Percentiles rank a stretch among this genome's conserved stretches.
These are phyloP conservation scores for Drosophila mimetica DNA, from an alignment of 2,888 invertebrate species.

Conservation along the genomic window DNA sequence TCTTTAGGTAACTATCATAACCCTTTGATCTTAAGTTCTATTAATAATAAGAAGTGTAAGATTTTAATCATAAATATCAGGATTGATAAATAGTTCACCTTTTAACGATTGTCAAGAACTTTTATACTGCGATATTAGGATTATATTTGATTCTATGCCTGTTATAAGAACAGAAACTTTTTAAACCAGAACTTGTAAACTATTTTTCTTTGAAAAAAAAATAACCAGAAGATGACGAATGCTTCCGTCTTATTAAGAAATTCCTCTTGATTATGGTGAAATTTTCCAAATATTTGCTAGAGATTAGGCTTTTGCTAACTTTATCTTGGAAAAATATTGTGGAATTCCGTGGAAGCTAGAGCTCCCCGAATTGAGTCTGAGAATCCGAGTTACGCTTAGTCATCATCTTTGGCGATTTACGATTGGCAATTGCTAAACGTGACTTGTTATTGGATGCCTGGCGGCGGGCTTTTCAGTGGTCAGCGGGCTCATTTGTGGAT, in stretches of 20 bases:
- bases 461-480: constrained; percentile 37
- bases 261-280: neutral
- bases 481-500: constrained; percentile 25
- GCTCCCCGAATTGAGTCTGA: constrained; percentile 22
- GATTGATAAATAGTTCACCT: no score
- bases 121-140: no score
- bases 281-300: constrained; percentile 8
- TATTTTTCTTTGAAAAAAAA: neutral
- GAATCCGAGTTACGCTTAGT: constrained; percentile 38
- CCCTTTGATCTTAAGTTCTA: neutral
- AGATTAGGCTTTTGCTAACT: constrained; percentile 10
- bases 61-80: no score
- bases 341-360: constrained; percentile 15
- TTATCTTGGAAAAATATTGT: constrained; percentile 9
- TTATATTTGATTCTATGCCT: no score
- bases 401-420: constrained; percentile 40
- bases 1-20: no score
- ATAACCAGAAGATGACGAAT: constrained; percentile 1
- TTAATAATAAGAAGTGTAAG: no score
- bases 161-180: no score
- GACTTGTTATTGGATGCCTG: constrained; percentile 63
- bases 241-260: neutral
- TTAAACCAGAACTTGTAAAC: no score
- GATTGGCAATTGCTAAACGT: constrained; percentile 59
- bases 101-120: no score